Conservation (phyloP, 2,113 vertebrate genomes). For the Oncorhynchus nerka region DNA sequence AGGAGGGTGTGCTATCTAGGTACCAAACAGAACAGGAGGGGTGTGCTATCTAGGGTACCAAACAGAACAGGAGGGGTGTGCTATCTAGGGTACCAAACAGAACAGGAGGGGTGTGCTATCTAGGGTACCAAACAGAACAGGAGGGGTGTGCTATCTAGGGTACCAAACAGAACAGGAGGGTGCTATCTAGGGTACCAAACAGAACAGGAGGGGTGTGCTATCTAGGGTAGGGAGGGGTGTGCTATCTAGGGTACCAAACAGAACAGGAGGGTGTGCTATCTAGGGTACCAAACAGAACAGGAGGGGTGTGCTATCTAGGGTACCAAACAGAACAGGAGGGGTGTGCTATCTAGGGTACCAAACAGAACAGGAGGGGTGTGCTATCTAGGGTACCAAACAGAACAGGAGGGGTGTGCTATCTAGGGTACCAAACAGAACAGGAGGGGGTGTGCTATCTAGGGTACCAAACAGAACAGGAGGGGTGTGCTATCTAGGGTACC, state of each 20-base stretch:
- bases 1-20: no score
- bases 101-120: no score
- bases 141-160: no score
- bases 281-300: background rate
- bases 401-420: background rate
- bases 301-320: background rate
- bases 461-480: no score
- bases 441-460: no score
- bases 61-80: no score
- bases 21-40: no score
- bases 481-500: no score
- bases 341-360: background rate
- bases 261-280: background rate
- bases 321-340: background rate
- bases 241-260: background rate
- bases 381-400: background rate
- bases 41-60: no score
- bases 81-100: no score
- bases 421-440: background rate
- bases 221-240: no score
- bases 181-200: background rate
- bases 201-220: background rate
- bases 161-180: background rate
- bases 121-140: no score
- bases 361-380: background rate